phyloP scores from a whole-genome alignment of 2,888 invertebrate genomes.

The Ormia ochracea region DNA sequence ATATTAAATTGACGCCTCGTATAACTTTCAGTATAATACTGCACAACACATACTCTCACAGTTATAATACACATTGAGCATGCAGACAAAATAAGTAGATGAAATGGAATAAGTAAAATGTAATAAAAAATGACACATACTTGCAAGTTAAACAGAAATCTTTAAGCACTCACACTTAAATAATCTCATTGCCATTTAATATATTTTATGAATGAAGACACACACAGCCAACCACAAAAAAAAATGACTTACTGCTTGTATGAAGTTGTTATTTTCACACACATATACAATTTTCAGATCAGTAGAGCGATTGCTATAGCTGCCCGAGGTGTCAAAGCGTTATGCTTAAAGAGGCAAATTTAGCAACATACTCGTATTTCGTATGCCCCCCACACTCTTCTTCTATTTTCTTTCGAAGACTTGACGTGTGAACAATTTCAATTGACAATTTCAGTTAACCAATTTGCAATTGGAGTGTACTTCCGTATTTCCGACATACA shows the following conservation, averaged over 20 bases:
- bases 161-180: background rate
- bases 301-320: too few relatives aligned
- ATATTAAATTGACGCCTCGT: conserved; percentile 64
- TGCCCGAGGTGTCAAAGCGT: too few relatives aligned
- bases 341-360: too few relatives aligned
- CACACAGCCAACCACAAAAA: conserved; percentile 1
- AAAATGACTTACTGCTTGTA: conserved; percentile 18
- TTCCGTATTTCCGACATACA: too few relatives aligned
- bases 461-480: too few relatives aligned
- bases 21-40: conserved; percentile 59
- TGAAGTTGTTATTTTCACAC: background rate
- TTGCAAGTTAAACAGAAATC: conserved; percentile 25
- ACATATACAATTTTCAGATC: background rate
- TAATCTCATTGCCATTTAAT: background rate
- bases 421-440: too few relatives aligned
- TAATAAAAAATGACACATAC: conserved; percentile 40
- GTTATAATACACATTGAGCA: background rate
- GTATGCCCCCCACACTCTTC: too few relatives aligned
- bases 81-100: background rate
- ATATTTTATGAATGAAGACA: conserved; percentile 38
- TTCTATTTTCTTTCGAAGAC: too few relatives aligned
- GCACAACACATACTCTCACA: background rate
- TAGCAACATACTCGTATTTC: too few relatives aligned
- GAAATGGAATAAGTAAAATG: conserved; percentile 13
- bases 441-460: too few relatives aligned